Evolutionary conservation across 2,888 invertebrate species (phyloP).

Genomic region (Norana najaformis): DNA sequence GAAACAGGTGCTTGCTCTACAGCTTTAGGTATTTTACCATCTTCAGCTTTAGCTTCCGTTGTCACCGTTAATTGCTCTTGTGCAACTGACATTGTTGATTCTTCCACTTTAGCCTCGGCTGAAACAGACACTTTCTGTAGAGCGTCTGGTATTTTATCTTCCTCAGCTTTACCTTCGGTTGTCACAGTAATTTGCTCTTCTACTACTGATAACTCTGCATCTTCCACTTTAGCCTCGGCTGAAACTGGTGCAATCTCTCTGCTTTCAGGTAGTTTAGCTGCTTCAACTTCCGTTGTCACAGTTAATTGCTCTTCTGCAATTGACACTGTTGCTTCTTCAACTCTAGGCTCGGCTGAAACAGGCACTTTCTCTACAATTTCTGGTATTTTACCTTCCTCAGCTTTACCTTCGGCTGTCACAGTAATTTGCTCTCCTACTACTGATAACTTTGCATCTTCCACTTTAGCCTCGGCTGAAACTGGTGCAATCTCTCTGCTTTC

Average conservation of each 20-base stretch:
- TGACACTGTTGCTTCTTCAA: not conserved
- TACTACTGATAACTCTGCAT: not conserved
- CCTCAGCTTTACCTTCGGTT: not conserved
- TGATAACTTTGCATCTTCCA: not conserved
- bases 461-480: not conserved
- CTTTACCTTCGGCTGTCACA: not conserved
- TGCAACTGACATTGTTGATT: not conserved
- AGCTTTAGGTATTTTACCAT: not conserved
- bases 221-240: slow-evolving; percentile 1
- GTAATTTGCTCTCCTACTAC: not conserved
- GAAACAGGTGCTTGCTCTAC: not conserved
- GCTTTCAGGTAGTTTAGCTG: not conserved
- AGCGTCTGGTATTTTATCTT: not conserved
- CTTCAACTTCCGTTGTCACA: not conserved
- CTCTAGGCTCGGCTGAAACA: not conserved
- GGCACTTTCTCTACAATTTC: not conserved
- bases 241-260: too few relatives aligned
- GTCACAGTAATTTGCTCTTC: not conserved
- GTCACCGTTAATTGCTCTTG: not conserved
- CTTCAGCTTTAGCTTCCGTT: not conserved
- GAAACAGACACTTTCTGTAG: not conserved
- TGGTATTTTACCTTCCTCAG: not conserved
- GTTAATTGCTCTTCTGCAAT: not conserved
- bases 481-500: not conserved
- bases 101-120: slow-evolving; percentile 13